Conservation (phyloP, 1,140 invertebrate species). For the Pachyrhynchus sulphureomaculatus region DNA sequence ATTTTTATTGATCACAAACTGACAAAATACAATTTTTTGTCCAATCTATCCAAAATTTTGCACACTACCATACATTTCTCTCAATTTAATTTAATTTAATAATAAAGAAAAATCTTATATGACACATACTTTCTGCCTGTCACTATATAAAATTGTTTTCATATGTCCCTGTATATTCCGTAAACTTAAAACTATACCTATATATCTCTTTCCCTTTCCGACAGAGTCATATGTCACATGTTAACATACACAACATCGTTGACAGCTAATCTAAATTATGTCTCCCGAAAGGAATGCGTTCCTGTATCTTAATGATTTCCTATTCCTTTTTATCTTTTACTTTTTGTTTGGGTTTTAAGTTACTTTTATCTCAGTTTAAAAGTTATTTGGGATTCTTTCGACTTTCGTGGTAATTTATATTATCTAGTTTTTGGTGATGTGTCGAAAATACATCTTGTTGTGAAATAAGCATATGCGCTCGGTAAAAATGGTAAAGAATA, state of each 20-base stretch:
- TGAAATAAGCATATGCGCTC: not conserved
- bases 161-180: too few species aligned
- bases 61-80: too few species aligned
- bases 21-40: too few species aligned
- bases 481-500: too few species aligned
- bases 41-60: too few species aligned
- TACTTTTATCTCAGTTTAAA: constrained; percentile 24
- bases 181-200: too few species aligned
- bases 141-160: too few species aligned
- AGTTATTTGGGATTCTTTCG: constrained; percentile 15
- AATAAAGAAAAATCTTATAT: too few species aligned
- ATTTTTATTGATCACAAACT: too few species aligned
- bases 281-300: constrained; percentile 10
- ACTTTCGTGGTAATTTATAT: constrained; percentile 21
- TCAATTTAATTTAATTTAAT: too few species aligned
- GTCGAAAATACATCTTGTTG: not conserved
- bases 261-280: constrained; percentile 30
- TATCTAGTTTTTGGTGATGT: not conserved
- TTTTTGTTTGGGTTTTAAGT: constrained; percentile 29
- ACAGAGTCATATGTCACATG: constrained; percentile 19
- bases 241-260: constrained; percentile 18
- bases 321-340: constrained; percentile 24
- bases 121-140: too few species aligned
- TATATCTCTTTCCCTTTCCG: not conserved
- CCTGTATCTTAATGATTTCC: constrained; percentile 25